phyloP scores from a whole-genome alignment of 2,113 vertebrate genomes.

The Dipodomys merriami region DNA sequence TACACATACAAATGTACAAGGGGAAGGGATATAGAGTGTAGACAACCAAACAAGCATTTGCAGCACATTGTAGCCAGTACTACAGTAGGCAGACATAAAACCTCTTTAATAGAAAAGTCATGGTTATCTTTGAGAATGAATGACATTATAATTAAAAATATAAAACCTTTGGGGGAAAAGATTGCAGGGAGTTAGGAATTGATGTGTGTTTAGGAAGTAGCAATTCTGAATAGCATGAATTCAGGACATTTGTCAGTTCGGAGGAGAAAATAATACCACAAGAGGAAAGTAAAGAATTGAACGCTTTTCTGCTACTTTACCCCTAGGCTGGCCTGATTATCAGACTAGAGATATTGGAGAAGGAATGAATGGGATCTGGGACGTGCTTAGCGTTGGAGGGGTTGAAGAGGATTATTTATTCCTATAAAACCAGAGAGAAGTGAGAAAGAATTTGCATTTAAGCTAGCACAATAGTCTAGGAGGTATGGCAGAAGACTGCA shows the following conservation, averaged over 20 bases:
- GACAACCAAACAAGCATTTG: background rate
- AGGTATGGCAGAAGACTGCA: too few species aligned
- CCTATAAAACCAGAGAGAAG: background rate
- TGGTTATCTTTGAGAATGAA: conserved; percentile 43
- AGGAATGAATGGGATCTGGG: background rate
- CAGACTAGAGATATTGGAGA: background rate
- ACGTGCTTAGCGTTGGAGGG: background rate
- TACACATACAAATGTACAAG: background rate
- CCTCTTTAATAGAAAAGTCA: background rate
- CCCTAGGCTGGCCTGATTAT: background rate
- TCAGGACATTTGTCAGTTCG: conserved; percentile 36
- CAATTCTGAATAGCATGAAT: background rate
- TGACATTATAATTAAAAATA: background rate
- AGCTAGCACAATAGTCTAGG: too few species aligned
- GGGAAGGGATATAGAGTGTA: background rate
- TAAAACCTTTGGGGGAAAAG: conserved; percentile 32
- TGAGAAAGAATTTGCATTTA: conserved; percentile 12
- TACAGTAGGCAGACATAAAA: background rate
- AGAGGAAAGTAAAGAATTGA: background rate
- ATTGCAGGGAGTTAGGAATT: background rate
- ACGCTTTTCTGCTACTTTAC: background rate
- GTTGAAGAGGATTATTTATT: background rate
- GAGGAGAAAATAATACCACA: conserved; percentile 15
- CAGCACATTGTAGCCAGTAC: background rate
- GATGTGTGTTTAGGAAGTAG: background rate